These are phyloP conservation scores for Petrophora chlorosata DNA, from an alignment of 2,888 invertebrate genomes.

Conservation along the genomic window DNA sequence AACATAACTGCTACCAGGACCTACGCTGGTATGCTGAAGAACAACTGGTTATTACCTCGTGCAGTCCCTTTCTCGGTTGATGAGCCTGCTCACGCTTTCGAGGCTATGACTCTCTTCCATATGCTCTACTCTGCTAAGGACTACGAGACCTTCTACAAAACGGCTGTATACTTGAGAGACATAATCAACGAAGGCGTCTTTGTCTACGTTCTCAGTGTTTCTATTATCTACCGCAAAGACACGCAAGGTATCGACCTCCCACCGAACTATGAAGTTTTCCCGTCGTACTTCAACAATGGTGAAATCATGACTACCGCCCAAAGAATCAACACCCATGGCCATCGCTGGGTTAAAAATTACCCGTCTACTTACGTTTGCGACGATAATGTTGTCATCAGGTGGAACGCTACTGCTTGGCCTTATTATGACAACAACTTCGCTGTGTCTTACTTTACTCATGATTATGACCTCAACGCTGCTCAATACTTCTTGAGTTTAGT, in stretches of 20 bases:
- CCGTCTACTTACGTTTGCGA: constrained; percentile 62
- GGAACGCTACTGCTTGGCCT: constrained; percentile 85
- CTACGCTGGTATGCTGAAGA: constrained; percentile 79
- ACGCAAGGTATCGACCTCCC: constrained; percentile 87
- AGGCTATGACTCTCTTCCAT: constrained; percentile 86
- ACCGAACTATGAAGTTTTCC: constrained; percentile 88
- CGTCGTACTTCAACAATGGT: constrained; percentile 87
- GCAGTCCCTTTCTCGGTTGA: constrained; percentile 84
- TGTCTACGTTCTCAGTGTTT: constrained; percentile 85
- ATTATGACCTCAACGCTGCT: constrained; percentile 86
- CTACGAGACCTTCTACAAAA: constrained; percentile 87
- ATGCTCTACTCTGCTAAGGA: constrained; percentile 88
- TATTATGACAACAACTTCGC: constrained; percentile 81
- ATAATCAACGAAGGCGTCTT: constrained; percentile 88
- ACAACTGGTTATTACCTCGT: constrained; percentile 80
- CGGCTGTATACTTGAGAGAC: constrained; percentile 87
- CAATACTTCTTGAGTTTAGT: constrained; percentile 85
- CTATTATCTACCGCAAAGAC: constrained; percentile 86
- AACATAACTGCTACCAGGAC: constrained; percentile 81
- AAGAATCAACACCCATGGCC: constrained; percentile 78
- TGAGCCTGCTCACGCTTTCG: constrained; percentile 81
- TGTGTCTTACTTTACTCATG: constrained; percentile 88
- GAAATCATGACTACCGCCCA: constrained; percentile 87
- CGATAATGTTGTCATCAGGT: constrained; percentile 80
- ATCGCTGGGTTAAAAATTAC: constrained; percentile 53